These are phyloP conservation scores for Strigamia transsilvanica DNA, from an alignment of 2,888 invertebrate genomes.

Conservation along the genomic window DNA sequence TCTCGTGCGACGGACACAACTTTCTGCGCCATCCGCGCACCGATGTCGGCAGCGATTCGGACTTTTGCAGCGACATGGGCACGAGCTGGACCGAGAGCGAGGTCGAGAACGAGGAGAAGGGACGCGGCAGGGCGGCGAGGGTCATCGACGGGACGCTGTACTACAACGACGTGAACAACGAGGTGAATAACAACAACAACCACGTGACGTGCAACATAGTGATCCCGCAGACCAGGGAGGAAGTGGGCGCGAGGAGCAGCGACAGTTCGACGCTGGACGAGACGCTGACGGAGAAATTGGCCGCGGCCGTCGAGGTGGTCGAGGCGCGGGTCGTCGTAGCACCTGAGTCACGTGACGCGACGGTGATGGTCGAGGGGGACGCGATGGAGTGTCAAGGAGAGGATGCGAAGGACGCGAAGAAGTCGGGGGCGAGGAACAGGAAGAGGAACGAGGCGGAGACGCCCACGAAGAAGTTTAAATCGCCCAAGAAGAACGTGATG, in stretches of 20 bases:
- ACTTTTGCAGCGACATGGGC: constrained; percentile 72
- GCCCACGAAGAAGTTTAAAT: constrained; percentile 74
- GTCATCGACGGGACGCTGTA: constrained; percentile 91
- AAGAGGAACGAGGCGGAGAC: constrained; percentile 64
- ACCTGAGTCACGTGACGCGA: not conserved
- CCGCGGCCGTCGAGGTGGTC: not conserved
- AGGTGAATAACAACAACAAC: not conserved
- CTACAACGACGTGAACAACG: constrained; percentile 57
- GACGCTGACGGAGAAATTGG: not conserved
- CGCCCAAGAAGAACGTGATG: constrained; percentile 79
- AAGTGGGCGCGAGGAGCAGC: not conserved
- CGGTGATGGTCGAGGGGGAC: not conserved
- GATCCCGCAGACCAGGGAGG: not conserved
- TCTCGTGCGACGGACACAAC: not conserved
- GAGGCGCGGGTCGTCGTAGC: not conserved
- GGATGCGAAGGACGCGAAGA: not conserved
- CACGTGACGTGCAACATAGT: not conserved
- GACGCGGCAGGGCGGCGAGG: constrained; percentile 77
- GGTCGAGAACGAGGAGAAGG: constrained; percentile 79
- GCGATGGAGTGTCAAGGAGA: not conserved
- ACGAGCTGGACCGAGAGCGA: constrained; percentile 73
- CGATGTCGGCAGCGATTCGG: constrained; percentile 72
- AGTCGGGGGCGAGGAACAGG: not conserved
- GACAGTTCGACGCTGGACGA: constrained; percentile 16
- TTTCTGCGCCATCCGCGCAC: not conserved